phyloP scores from a whole-genome alignment of 2,888 invertebrate genomes.

The Tenthredo livida region DNA sequence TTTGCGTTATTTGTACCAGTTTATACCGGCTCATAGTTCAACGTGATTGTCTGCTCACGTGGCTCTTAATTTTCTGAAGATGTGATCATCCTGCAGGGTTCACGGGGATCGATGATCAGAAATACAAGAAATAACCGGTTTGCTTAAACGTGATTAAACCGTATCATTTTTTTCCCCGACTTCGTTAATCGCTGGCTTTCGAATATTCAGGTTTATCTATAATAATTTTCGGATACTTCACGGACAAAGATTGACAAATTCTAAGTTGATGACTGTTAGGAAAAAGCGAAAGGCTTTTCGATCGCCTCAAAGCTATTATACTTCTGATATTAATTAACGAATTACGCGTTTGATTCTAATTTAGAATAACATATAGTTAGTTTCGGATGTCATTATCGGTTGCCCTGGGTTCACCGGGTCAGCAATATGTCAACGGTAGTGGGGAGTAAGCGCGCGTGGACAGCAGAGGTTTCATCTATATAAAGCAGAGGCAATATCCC shows the following conservation, averaged over 20 bases:
- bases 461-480: constrained; percentile 26
- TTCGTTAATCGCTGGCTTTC: no score
- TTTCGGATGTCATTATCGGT: constrained; percentile 42
- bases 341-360: background rate
- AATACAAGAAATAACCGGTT: constrained; percentile 8
- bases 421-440: background rate
- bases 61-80: background rate
- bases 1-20: constrained; percentile 21
- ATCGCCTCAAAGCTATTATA: background rate
- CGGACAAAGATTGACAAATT: no score
- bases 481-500: constrained; percentile 25
- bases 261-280: background rate
- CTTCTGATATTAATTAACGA: background rate
- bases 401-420: constrained; percentile 31
- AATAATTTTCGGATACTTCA: no score
- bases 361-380: background rate
- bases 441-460: constrained; percentile 41
- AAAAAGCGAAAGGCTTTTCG: background rate
- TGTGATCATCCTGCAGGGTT: background rate
- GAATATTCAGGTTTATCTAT: no score
- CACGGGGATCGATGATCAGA: background rate
- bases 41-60: constrained; percentile 27
- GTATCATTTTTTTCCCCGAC: background rate
- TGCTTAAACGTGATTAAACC: background rate
- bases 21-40: constrained; percentile 39